Conservation (phyloP, 2,888 invertebrate genomes). For the Drosophila dives region DNA sequence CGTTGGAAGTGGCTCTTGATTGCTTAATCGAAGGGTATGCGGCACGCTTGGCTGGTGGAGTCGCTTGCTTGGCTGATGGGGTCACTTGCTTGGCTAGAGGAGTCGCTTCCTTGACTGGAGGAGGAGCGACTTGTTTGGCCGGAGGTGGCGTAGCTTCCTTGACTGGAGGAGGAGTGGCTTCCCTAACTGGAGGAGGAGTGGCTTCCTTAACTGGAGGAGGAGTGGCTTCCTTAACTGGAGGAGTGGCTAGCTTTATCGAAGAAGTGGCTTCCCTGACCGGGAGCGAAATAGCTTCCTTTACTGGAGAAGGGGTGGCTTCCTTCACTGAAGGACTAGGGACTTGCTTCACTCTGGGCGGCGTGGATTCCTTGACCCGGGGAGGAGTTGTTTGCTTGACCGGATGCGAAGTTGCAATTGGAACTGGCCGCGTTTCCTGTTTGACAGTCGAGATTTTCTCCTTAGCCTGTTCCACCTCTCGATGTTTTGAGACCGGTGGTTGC, state of each 20-base stretch:
- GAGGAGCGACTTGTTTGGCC: neutral
- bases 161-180: neutral
- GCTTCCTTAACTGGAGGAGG: neutral
- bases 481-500: neutral
- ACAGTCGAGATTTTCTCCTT: neutral
- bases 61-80: neutral
- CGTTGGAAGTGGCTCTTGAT: neutral
- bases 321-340: neutral
- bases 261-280: neutral
- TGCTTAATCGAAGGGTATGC: neutral
- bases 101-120: neutral
- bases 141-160: neutral
- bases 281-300: neutral
- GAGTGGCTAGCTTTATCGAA: neutral
- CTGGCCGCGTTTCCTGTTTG: constrained; percentile 1
- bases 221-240: neutral
- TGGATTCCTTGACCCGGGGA: neutral
- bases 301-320: neutral
- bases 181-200: neutral
- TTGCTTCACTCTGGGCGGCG: neutral
- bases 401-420: neutral
- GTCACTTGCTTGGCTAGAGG: neutral
- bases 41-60: neutral
- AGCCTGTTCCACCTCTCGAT: neutral
- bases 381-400: constrained; percentile 1